A percentile compares a stretch with the other conserved stretches of the same genome.
Evolutionary conservation across 2,113 vertebrate genomes (phyloP).

Genomic region (Dasyprocta punctata): DNA sequence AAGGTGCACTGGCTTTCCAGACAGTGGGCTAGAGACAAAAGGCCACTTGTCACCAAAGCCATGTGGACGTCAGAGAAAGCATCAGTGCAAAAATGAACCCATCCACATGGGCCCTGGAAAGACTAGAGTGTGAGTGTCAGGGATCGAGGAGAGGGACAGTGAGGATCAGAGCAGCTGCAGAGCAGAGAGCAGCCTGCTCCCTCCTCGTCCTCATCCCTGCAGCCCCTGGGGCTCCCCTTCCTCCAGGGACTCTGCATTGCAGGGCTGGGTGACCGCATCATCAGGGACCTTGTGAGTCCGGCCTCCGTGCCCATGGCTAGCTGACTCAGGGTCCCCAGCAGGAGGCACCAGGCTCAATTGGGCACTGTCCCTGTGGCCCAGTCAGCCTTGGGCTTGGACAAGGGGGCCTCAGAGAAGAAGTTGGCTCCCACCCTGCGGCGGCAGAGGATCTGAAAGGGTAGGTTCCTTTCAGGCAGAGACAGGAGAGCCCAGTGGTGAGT

Average conservation of each 20-base stretch:
- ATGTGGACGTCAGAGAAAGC: not conserved
- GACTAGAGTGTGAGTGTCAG: not conserved
- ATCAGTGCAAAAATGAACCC: not conserved
- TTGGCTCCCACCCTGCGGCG: slow-evolving; percentile 80
- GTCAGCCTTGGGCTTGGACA: slow-evolving; percentile 73
- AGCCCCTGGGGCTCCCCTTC: slow-evolving; percentile 9
- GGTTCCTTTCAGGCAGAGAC: slow-evolving; percentile 31
- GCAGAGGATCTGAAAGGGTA: slow-evolving; percentile 61
- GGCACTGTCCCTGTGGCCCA: slow-evolving; percentile 72
- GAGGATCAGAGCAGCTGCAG: not conserved
- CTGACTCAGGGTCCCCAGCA: slow-evolving; percentile 70
- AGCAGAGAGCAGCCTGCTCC: not conserved
- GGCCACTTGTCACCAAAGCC: not conserved
- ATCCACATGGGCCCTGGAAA: not conserved
- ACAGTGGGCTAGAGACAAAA: not conserved
- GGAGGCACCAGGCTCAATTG: slow-evolving; percentile 60
- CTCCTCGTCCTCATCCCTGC: not conserved
- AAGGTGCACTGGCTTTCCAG: not conserved
- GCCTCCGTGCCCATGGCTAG: slow-evolving; percentile 39
- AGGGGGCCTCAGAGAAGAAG: slow-evolving; percentile 84
- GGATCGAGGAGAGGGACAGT: not conserved
- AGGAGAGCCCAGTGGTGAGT: not conserved
- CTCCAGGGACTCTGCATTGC: not conserved
- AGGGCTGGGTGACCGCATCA: not conserved
- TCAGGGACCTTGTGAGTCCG: slow-evolving; percentile 43